phyloP scores from a whole-genome alignment of 2,888 invertebrate species.

The Caenorhabditis angaria region DNA sequence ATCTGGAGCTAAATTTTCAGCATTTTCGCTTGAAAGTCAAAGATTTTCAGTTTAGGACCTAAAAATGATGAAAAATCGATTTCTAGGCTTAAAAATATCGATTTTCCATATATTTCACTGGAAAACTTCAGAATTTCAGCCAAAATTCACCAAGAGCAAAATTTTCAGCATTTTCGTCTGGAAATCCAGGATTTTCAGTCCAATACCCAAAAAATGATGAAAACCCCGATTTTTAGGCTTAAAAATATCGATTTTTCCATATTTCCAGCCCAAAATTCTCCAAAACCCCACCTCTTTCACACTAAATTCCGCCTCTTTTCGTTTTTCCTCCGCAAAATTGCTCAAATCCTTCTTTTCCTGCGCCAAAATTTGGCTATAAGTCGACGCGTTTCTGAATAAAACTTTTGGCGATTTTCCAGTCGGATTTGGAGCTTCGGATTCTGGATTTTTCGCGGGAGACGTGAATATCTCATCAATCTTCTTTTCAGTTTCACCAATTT shows the following conservation, averaged over 20 bases:
- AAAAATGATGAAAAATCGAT: too few relatives aligned
- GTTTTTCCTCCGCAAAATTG: conserved; percentile 33
- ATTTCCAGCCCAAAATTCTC: too few relatives aligned
- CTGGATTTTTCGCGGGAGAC: not conserved
- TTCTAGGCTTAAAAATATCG: too few relatives aligned
- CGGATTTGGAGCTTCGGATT: too few relatives aligned
- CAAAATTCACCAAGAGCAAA: not conserved
- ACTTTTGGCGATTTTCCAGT: conserved; percentile 14
- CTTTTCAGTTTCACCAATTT: conserved; percentile 16
- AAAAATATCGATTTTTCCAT: too few relatives aligned
- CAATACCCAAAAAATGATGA: conserved; percentile 5
- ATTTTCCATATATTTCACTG: too few relatives aligned
- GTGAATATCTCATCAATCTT: conserved; percentile 13
- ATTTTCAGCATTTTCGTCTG: not conserved
- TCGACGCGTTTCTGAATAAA: conserved; percentile 36
- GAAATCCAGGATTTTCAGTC: not conserved
- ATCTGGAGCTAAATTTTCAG: too few relatives aligned
- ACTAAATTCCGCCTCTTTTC: conserved; percentile 23
- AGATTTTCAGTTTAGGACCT: too few relatives aligned
- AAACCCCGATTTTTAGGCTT: too few relatives aligned
- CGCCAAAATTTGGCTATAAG: conserved; percentile 29
- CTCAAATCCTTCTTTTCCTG: conserved; percentile 26
- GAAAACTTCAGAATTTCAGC: too few relatives aligned
- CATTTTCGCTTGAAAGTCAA: too few relatives aligned
- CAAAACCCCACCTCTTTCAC: conserved; percentile 16